phyloP scores from a whole-genome alignment of 2,797 vertebrate species.

The Smutsia temminckii region DNA sequence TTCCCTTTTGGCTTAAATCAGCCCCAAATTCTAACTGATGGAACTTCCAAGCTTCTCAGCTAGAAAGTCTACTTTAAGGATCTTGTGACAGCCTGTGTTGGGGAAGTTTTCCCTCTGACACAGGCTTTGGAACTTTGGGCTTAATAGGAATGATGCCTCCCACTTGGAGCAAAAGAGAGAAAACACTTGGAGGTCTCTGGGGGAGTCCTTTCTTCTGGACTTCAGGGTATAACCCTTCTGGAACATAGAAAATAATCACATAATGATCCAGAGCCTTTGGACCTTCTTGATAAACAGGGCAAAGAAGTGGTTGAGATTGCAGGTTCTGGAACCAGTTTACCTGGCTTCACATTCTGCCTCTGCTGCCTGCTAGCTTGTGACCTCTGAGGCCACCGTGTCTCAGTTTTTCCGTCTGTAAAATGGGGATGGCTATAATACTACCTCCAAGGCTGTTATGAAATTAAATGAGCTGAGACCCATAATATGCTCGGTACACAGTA shows the following conservation, averaged over 20 bases:
- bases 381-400: background rate
- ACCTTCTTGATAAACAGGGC: background rate
- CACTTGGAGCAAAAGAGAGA: background rate
- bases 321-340: background rate
- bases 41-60: background rate
- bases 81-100: background rate
- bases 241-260: background rate
- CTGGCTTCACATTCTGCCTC: background rate
- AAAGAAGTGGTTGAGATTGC: background rate
- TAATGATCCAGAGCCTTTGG: fast-evolving
- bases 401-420: background rate
- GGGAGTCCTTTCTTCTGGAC: background rate
- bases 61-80: background rate
- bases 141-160: background rate
- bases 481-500: background rate
- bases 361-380: background rate
- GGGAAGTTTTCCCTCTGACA: background rate
- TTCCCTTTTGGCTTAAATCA: background rate
- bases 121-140: background rate
- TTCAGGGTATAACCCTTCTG: background rate
- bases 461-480: background rate
- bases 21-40: background rate
- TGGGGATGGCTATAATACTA: background rate
- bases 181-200: background rate
- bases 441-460: background rate